These are phyloP conservation scores for Drosophila equinoxialis DNA, from an alignment of 1,140 invertebrate genomes.

Conservation along the genomic window DNA sequence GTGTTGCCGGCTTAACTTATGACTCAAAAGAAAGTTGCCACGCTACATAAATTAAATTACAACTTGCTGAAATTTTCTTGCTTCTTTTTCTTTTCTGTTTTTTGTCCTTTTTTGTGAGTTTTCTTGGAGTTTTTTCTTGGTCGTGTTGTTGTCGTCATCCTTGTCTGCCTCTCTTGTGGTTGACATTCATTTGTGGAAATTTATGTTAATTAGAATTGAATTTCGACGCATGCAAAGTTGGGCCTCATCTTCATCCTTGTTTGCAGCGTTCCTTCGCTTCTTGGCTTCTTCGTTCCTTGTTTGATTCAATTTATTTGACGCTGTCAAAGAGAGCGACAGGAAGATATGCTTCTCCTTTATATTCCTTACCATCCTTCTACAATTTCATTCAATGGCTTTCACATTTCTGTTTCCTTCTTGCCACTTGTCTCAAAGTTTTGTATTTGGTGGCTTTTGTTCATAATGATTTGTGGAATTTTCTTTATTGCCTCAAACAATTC, in stretches of 20 bases:
- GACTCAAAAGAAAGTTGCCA: conserved; percentile 73
- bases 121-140: neutral
- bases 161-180: conserved; percentile 51
- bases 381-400: conserved; percentile 15
- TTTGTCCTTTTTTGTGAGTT: neutral
- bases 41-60: conserved; percentile 78
- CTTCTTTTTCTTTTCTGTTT: conserved; percentile 16
- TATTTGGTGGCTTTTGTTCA: conserved; percentile 54
- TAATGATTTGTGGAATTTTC: conserved; percentile 76
- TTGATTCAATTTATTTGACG: conserved; percentile 78
- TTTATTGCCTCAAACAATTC: conserved; percentile 54
- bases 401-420: conserved; percentile 28
- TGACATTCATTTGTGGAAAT: conserved; percentile 81
- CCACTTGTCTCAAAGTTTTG: conserved; percentile 41
- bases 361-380: neutral
- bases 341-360: too few species aligned
- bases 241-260: conserved; percentile 17
- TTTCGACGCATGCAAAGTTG: conserved; percentile 76
- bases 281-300: conserved; percentile 51
- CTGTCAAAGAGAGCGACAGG: conserved; percentile 50
- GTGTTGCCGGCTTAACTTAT: conserved; percentile 67
- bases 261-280: conserved; percentile 12
- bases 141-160: conserved; percentile 4
- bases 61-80: conserved; percentile 38
- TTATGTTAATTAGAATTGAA: conserved; percentile 82